Evolutionary conservation across 2,797 vertebrate species (phyloP).

Genomic region (Bradypodion pumilum): DNA sequence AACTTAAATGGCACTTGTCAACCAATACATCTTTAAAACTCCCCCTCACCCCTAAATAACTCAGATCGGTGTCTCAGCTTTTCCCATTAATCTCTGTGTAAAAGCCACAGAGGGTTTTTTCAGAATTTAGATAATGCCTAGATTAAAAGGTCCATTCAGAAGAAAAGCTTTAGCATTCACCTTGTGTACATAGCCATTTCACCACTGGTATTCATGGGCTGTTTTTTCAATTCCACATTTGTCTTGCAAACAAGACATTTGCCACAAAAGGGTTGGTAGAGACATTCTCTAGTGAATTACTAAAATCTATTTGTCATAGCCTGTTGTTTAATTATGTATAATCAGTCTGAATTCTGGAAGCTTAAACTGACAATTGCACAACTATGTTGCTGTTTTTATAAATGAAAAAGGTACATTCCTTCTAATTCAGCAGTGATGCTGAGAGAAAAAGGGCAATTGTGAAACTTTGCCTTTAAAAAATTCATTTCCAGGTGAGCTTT

Average conservation of each 20-base stretch:
- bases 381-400: conserved; percentile 61
- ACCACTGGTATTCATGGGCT: conserved; percentile 75
- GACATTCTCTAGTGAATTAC: conserved; percentile 76
- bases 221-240: conserved; percentile 78
- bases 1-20: conserved; percentile 82
- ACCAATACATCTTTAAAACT: conserved; percentile 79
- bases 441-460: conserved; percentile 43
- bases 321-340: conserved; percentile 74
- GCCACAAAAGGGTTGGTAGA: conserved; percentile 72
- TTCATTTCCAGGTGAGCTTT: neutral
- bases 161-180: conserved; percentile 79
- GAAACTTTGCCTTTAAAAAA: conserved; percentile 36
- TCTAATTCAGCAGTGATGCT: conserved; percentile 50
- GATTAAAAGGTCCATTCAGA: conserved; percentile 81
- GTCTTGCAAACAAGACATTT: conserved; percentile 75
- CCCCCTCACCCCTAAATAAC: conserved; percentile 73
- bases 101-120: conserved; percentile 76
- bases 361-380: conserved; percentile 64
- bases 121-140: conserved; percentile 76
- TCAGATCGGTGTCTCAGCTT: conserved; percentile 71
- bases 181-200: conserved; percentile 81
- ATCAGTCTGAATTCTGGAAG: conserved; percentile 65
- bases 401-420: conserved; percentile 53
- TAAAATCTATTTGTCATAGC: conserved; percentile 74
- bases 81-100: conserved; percentile 80